These are phyloP conservation scores for Dryoscopus gambensis DNA, from an alignment of 2,113 vertebrate species.

Conservation along the genomic window DNA sequence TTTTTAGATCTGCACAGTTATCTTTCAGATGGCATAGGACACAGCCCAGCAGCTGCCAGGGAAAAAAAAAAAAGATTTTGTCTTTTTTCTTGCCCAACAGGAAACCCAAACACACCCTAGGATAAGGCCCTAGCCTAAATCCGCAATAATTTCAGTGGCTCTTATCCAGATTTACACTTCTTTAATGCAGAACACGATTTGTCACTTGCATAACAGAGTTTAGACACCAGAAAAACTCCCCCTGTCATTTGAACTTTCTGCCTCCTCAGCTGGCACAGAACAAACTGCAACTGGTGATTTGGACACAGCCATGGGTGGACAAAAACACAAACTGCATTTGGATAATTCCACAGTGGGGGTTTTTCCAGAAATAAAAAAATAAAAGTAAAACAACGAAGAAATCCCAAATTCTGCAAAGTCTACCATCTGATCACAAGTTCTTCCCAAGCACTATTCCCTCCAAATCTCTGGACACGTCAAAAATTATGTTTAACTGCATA, in stretches of 20 bases:
- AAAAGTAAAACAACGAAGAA: background rate
- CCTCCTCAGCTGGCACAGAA: background rate
- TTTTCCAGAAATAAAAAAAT: background rate
- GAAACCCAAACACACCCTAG: slow-evolving; percentile 7
- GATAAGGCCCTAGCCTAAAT: slow-evolving; percentile 22
- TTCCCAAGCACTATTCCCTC: background rate
- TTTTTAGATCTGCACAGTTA: background rate
- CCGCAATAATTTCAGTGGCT: background rate
- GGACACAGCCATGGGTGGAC: background rate
- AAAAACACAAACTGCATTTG: background rate
- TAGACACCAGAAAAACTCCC: background rate
- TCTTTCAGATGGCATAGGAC: background rate
- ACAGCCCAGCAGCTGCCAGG: background rate
- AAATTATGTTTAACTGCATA: background rate
- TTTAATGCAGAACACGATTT: background rate
- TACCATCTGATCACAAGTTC: background rate
- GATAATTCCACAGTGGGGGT: background rate
- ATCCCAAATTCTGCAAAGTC: background rate
- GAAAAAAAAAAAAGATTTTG: background rate
- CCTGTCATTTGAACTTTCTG: background rate
- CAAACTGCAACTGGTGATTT: background rate
- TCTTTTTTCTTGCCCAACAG: background rate
- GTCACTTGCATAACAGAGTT: slow-evolving; percentile 42
- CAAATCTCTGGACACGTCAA: background rate
- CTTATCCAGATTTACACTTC: slow-evolving; percentile 47